These are phyloP conservation scores for Caenorhabditis becei DNA, from an alignment of 2,888 invertebrate species.

Conservation along the genomic window DNA sequence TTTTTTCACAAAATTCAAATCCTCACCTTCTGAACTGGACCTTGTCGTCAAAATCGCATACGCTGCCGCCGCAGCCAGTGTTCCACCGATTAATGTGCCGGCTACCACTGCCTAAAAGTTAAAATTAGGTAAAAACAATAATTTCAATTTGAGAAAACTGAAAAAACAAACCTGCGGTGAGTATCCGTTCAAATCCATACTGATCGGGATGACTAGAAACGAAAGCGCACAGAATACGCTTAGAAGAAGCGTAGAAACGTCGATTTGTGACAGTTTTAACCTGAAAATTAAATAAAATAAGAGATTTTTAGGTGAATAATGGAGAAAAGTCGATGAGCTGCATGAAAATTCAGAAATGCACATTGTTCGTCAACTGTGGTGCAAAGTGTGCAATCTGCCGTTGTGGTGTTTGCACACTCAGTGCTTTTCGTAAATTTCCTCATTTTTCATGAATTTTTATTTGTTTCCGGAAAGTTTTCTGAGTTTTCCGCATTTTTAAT, in stretches of 20 bases:
- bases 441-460: constrained; percentile 13
- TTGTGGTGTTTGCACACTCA: constrained; percentile 40
- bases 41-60: constrained; percentile 61
- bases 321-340: background rate
- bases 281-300: background rate
- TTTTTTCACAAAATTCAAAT: too few species aligned
- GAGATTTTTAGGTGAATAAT: background rate
- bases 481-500: background rate
- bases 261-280: constrained; percentile 20
- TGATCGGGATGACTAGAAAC: constrained; percentile 12
- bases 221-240: constrained; percentile 39
- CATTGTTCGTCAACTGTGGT: background rate
- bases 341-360: background rate
- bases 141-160: background rate
- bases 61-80: constrained; percentile 64
- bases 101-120: constrained; percentile 58
- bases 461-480: background rate
- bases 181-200: constrained; percentile 39
- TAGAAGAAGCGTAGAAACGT: constrained; percentile 8
- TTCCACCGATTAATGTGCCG: constrained; percentile 61
- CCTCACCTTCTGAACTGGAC: constrained; percentile 2
- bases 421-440: background rate
- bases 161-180: constrained; percentile 31
- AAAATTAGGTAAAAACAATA: background rate
- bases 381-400: constrained; percentile 13